Conservation (phyloP, 1,140 invertebrate genomes). For the Pseudachorutes palmiensis region DNA sequence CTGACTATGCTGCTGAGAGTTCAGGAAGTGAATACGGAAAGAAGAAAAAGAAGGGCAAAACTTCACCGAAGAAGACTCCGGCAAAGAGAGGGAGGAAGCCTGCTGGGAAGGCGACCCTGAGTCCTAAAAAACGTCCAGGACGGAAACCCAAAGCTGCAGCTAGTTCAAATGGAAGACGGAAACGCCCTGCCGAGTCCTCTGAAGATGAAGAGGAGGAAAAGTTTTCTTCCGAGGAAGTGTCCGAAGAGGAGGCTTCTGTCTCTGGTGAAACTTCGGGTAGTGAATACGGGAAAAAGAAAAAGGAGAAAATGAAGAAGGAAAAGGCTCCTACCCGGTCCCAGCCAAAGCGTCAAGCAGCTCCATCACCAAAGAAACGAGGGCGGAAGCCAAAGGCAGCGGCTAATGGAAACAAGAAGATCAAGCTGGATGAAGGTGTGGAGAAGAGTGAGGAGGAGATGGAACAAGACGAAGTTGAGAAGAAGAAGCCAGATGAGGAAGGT, state of each 20-base stretch:
- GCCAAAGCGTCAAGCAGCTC: background rate
- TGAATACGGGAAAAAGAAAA: conserved; percentile 30
- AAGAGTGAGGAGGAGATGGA: conserved; percentile 32
- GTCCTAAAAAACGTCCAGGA: conserved; percentile 10
- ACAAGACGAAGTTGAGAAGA: conserved; percentile 15
- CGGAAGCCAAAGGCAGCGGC: conserved; percentile 10
- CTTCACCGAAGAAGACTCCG: conserved; percentile 15
- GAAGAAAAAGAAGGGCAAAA: conserved; percentile 18
- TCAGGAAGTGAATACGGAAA: conserved; percentile 34
- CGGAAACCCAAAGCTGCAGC: conserved; percentile 10
- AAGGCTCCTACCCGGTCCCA: background rate
- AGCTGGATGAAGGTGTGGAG: conserved; percentile 11
- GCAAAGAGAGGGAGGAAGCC: conserved; percentile 7
- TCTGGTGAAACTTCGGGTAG: conserved; percentile 30
- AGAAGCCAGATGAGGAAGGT: conserved; percentile 31
- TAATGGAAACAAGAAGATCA: conserved; percentile 15
- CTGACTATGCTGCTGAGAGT: conserved; percentile 5
- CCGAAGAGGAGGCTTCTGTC: conserved; percentile 15
- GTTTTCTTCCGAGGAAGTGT: conserved; percentile 2
- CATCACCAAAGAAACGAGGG: conserved; percentile 5
- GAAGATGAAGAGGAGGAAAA: conserved; percentile 14
- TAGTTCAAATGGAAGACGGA: background rate
- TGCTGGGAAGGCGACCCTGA: background rate
- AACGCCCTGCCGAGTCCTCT: conserved; percentile 10
- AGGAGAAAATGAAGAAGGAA: conserved; percentile 12